phyloP scores from a whole-genome alignment of 2,113 vertebrate genomes.

The Elgaria multicarinata region DNA sequence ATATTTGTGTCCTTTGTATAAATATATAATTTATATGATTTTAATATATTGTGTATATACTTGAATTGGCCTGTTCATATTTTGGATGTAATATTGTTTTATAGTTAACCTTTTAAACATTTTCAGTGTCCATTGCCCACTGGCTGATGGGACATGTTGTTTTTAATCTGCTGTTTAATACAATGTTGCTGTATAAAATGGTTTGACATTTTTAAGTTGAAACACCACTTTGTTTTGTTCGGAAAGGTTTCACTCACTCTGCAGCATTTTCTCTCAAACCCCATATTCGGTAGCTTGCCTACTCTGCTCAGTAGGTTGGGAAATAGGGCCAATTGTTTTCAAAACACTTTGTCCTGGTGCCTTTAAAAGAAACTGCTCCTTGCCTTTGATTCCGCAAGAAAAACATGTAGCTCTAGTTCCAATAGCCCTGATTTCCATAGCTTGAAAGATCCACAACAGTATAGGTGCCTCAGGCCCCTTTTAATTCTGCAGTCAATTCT shows the following conservation, averaged over 20 bases:
- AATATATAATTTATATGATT: conserved; percentile 88
- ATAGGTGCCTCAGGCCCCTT: conserved; percentile 38
- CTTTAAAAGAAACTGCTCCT: conserved; percentile 55
- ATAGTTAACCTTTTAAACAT: conserved; percentile 73
- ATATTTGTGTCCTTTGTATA: conserved; percentile 84
- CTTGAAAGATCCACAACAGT: conserved; percentile 25
- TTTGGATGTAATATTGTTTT: conserved; percentile 76
- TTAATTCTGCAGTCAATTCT: background rate
- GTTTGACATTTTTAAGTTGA: conserved; percentile 61
- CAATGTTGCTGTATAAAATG: conserved; percentile 63
- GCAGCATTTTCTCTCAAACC: conserved; percentile 15
- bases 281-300: conserved; percentile 29
- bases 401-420: conserved; percentile 5
- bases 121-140: conserved; percentile 64
- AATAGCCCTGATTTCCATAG: background rate
- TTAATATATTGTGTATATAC: conserved; percentile 87
- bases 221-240: conserved; percentile 45
- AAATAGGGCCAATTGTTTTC: conserved; percentile 32
- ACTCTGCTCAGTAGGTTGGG: conserved; percentile 32
- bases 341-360: conserved; percentile 62
- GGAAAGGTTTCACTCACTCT: conserved; percentile 53
- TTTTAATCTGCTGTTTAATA: conserved; percentile 73
- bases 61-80: conserved; percentile 78
- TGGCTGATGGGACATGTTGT: conserved; percentile 48
- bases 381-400: conserved; percentile 38